A percentile compares a stretch with the other conserved stretches of the same genome.
These are phyloP conservation scores for Ammodramus savannarum DNA, from an alignment of 2,113 vertebrate species.

Conservation along the genomic window DNA sequence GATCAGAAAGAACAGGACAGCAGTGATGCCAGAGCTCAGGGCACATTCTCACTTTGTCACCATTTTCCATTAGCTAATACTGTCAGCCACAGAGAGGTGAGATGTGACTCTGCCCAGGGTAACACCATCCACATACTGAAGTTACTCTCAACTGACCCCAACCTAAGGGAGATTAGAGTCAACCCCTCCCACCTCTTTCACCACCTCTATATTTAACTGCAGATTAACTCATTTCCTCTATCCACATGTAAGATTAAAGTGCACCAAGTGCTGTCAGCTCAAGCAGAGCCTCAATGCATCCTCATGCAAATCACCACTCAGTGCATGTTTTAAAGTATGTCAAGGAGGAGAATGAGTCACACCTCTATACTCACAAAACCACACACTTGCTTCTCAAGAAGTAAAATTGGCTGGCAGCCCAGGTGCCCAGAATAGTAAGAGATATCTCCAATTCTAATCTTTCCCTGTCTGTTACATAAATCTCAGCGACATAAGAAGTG, in stretches of 20 bases:
- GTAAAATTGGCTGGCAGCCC: slow-evolving; percentile 14
- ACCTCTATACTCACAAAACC: neutral
- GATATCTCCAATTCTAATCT: slow-evolving; percentile 24
- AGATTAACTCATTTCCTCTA: slow-evolving; percentile 61
- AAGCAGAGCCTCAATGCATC: neutral
- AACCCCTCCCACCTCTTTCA: slow-evolving; percentile 27
- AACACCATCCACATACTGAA: slow-evolving; percentile 15
- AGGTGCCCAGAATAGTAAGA: neutral
- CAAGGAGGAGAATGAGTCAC: neutral
- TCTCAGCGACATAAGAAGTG: neutral
- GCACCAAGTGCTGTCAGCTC: neutral
- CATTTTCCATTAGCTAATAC: slow-evolving; percentile 51
- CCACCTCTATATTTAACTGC: slow-evolving; percentile 61
- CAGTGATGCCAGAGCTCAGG: neutral
- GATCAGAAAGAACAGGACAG: neutral
- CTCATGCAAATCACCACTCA: neutral
- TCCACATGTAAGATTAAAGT: slow-evolving; percentile 34
- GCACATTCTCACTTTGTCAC: neutral
- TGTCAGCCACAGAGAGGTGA: slow-evolving; percentile 28
- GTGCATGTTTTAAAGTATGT: neutral
- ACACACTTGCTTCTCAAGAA: neutral
- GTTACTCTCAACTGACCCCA: slow-evolving; percentile 17
- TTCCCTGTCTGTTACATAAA: neutral
- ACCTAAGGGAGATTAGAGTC: slow-evolving; percentile 34
- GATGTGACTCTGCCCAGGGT: neutral